Conservation (phyloP, 2,888 invertebrate species). For the Phalera bucephala region DNA sequence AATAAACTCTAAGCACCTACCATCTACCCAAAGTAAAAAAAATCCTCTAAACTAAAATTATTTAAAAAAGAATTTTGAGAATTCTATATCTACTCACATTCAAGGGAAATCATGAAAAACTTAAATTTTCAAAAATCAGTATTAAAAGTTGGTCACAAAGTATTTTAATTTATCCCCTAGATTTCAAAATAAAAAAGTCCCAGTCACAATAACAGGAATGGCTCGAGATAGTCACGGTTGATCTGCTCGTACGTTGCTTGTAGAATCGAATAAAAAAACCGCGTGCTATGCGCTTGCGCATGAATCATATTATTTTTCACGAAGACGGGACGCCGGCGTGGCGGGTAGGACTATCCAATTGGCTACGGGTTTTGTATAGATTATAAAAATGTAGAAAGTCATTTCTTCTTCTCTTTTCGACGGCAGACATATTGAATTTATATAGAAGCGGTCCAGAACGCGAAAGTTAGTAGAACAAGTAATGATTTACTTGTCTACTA, state of each 20-base stretch:
- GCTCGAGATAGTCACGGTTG: not conserved
- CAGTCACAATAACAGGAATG: not conserved
- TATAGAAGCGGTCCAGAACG: too few species aligned
- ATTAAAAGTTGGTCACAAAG: not conserved
- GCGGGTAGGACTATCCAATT: slow-evolving; percentile 2
- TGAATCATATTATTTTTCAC: slow-evolving; percentile 16
- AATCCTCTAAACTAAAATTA: too few species aligned
- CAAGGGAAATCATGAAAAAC: not conserved
- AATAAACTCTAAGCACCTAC: too few species aligned
- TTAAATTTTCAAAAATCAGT: not conserved
- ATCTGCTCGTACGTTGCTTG: slow-evolving; percentile 9
- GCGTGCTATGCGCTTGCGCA: slow-evolving; percentile 18
- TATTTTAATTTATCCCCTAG: not conserved
- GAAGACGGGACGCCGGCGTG: slow-evolving; percentile 14
- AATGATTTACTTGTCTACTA: too few species aligned
- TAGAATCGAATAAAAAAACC: slow-evolving; percentile 5
- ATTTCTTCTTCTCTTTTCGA: too few species aligned
- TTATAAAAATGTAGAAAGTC: slow-evolving; percentile 1
- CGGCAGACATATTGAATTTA: too few species aligned
- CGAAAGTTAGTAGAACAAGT: too few species aligned
- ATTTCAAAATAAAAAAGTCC: not conserved
- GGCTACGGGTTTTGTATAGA: not conserved
- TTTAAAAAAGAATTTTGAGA: too few species aligned
- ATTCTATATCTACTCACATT: too few species aligned
- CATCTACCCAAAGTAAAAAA: too few species aligned